phyloP scores from a whole-genome alignment of 2,888 invertebrate genomes.

The Chymomyza amoena region DNA sequence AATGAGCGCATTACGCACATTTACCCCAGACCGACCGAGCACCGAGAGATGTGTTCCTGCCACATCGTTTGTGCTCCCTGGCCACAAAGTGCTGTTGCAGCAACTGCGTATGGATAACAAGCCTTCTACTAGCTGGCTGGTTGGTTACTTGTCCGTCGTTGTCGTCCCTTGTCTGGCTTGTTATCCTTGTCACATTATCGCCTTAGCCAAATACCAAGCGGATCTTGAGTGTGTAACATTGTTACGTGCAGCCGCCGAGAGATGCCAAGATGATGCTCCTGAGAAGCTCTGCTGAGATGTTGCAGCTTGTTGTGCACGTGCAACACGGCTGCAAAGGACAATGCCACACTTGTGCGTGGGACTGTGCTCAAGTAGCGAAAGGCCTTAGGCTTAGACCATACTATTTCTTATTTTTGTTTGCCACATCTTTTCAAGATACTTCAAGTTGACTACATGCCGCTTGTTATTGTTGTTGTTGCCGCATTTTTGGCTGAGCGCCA shows the following conservation, averaged over 20 bases:
- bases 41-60: background rate
- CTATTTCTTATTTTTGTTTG: conserved; percentile 38
- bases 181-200: conserved; percentile 75
- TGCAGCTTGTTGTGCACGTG: conserved; percentile 61
- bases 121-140: background rate
- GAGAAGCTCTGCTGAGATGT: conserved; percentile 29
- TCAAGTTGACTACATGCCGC: conserved; percentile 44
- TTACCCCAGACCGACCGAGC: background rate
- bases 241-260: conserved; percentile 41
- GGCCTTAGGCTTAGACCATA: conserved; percentile 55
- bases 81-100: conserved; percentile 36
- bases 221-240: conserved; percentile 68
- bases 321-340: conserved; percentile 50
- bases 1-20: conserved; percentile 70
- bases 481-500: conserved; percentile 62
- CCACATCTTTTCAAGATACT: conserved; percentile 49
- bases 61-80: background rate
- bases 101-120: conserved; percentile 1
- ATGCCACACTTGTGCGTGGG: conserved; percentile 35
- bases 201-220: conserved; percentile 62
- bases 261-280: conserved; percentile 10
- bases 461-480: conserved; percentile 27
- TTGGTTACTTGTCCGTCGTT: too few relatives aligned
- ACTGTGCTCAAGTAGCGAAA: conserved; percentile 68
- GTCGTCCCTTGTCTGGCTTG: conserved; percentile 40